Base-by-base conservation (phyloP, 1,140 invertebrate species). In the Orius laevigatus region DNA sequence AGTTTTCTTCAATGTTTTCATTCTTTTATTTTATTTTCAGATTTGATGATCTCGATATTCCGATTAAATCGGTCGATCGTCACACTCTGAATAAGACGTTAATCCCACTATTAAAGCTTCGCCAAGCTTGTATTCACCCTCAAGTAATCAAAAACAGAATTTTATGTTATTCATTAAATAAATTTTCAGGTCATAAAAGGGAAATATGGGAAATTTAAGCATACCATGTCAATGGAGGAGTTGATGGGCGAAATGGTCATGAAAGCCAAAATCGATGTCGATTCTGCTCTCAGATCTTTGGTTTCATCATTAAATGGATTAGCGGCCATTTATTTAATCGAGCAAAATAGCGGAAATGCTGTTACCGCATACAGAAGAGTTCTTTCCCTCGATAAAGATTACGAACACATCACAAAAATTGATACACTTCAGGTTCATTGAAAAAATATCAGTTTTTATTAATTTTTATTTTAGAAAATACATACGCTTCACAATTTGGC, bases 51-150 rank as follows among this genome's bases (percentile, higher is more conserved):
- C 20, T 55, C 5, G 49, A 56, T 42, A 42, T 59, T 12, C 52
- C 54, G 19, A 41, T 67, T 8, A 51, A 56, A 18, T 57, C 54
- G 34, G 25, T 68, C 32, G 55, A 65, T 40, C 55, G 57, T 51
- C 41, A 53, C n/a, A 43, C 52, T 25, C 39, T 66, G 2, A 62
- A 59, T 19, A 48, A 70, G 64, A 51, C 84, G 35, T 54, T 85
- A 49, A 62, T 64, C 47, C 81, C 82, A 2, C 64, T 86, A 32
- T 56, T 79, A 35, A 68, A 70, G 35, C 64, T 86, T 35, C 67
- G 81, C 1, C 77, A 84, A 62, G 78, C 78, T 1, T 85, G 81
- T 60, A 74, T 73, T 14, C 76, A 84, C 63, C 81, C 81, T 1
- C 77, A 80, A 58, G 57, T 58, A 51, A 46, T 31, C n/a, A 16